Base-by-base conservation (phyloP, 1,140 invertebrate genomes). In the Leptinotarsa lineolata region DNA sequence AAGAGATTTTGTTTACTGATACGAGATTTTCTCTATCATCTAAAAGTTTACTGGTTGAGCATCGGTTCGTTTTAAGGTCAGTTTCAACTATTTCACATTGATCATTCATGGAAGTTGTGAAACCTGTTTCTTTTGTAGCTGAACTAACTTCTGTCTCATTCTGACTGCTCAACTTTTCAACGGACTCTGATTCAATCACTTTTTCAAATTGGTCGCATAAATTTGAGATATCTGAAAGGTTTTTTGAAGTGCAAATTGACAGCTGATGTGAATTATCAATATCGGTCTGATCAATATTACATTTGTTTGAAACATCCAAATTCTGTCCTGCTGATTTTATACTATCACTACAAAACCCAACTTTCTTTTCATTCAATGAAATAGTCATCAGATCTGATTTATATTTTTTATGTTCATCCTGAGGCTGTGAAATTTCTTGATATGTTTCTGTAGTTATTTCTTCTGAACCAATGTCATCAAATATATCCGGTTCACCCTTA, bases 201-300 rank as follows among this genome's bases (percentile, higher is more conserved):
- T 39, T 39, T 39, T 39, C 30, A 39, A 61, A 61, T 8, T 11
- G n/a, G 3, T 21, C 18, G 11, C 2, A 2, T 13, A 22, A 21
- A 13, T 21, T 12, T 21, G 20, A 12, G 18, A 21, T 15, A 15
- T 18, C n/a, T 61, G 22, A 61, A 59, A 18, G 11, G 60, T 61
- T 20, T 59, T 18, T 13, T 1, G 58, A n/a, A 59, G 58, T 59
- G 16, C 5, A 16, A 59, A 18, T 59, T 16, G 58, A 59, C 58
- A 18, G 20, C 22, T 61, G 12, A 61, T 61, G 60, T 61, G 60
- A 61, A 61, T 21, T 61, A 61, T 61, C 60, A 61, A 22, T 4
- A 61, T 61, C n/a, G 2, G 3, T 61, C 4, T 61, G 20, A 61
- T 61, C 15, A 13, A 15, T 22, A 21, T 11, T 61, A 22, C 1